phyloP scores from a whole-genome alignment of 2,888 invertebrate species.

The Lomographa bimaculata region DNA sequence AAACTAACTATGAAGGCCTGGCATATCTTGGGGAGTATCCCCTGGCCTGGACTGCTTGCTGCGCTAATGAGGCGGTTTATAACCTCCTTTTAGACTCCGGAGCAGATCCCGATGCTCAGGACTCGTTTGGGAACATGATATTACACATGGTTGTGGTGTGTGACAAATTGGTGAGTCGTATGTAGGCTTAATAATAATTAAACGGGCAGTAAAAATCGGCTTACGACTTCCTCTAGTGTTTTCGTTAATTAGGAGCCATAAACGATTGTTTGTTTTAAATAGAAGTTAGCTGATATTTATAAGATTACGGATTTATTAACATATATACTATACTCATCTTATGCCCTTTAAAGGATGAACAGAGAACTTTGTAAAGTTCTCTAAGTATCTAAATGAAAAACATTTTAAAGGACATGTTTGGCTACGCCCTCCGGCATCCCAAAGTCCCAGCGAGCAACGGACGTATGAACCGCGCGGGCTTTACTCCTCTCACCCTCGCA shows the following conservation, averaged over 20 bases:
- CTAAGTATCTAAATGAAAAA: too few relatives aligned
- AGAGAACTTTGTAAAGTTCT: too few relatives aligned
- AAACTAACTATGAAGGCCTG: constrained; percentile 97
- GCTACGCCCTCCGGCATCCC: constrained; percentile 97
- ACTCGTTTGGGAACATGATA: constrained; percentile 98
- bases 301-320: too few relatives aligned
- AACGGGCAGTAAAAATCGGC: too few relatives aligned
- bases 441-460: constrained; percentile 96
- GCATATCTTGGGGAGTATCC: constrained; percentile 99
- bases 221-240: too few relatives aligned
- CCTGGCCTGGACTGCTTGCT: constrained; percentile 98
- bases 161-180: constrained; percentile 91
- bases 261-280: too few relatives aligned
- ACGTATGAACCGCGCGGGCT: constrained; percentile 93
- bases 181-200: too few relatives aligned
- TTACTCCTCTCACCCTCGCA: constrained; percentile 97
- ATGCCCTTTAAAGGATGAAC: too few relatives aligned
- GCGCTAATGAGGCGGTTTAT: constrained; percentile 98
- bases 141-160: constrained; percentile 99
- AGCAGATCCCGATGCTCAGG: constrained; percentile 97
- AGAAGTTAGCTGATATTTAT: too few relatives aligned
- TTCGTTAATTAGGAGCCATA: too few relatives aligned
- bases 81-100: constrained; percentile 96
- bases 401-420: constrained; percentile 99
- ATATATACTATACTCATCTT: too few relatives aligned